These are phyloP conservation scores for Periophthalmodon schlosseri DNA, from an alignment of 2,113 vertebrate species.

Conservation along the genomic window DNA sequence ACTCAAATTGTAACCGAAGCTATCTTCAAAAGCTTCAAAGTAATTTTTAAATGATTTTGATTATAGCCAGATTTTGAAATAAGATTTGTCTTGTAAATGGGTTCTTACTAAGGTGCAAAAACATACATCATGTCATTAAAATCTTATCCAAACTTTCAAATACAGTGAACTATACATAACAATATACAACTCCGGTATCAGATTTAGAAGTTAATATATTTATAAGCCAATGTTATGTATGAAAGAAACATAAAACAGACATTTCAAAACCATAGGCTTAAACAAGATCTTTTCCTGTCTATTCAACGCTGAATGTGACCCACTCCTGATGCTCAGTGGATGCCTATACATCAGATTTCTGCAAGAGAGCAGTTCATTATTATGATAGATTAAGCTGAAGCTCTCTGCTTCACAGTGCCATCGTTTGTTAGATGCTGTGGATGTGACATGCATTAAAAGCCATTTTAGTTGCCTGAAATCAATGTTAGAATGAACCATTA, in stretches of 20 bases:
- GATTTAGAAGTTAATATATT: too few species aligned
- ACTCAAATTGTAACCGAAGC: constrained; percentile 18
- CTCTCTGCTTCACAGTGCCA: constrained; percentile 78
- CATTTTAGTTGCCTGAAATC: constrained; percentile 67
- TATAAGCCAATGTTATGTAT: too few species aligned
- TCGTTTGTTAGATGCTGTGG: constrained; percentile 86
- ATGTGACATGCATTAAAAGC: constrained; percentile 85
- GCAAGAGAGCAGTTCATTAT: constrained; percentile 84
- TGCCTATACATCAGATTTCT: constrained; percentile 64
- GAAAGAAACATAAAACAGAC: too few species aligned
- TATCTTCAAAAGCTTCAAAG: neutral
- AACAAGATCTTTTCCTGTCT: neutral
- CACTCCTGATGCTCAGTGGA: constrained; percentile 26
- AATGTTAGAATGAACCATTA: constrained; percentile 32
- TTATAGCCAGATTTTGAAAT: constrained; percentile 15
- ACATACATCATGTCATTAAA: too few species aligned
- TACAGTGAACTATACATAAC: too few species aligned
- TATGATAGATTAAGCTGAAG: constrained; percentile 89
- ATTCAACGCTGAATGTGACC: constrained; percentile 14
- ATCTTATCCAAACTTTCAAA: neutral
- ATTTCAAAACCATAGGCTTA: neutral
- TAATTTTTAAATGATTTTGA: constrained; percentile 37
- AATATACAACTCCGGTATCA: too few species aligned
- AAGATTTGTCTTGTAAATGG: neutral
- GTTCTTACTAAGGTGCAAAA: too few species aligned